Conservation (phyloP, 2,797 vertebrate species). For the Acrocephalus scirpaceus region DNA sequence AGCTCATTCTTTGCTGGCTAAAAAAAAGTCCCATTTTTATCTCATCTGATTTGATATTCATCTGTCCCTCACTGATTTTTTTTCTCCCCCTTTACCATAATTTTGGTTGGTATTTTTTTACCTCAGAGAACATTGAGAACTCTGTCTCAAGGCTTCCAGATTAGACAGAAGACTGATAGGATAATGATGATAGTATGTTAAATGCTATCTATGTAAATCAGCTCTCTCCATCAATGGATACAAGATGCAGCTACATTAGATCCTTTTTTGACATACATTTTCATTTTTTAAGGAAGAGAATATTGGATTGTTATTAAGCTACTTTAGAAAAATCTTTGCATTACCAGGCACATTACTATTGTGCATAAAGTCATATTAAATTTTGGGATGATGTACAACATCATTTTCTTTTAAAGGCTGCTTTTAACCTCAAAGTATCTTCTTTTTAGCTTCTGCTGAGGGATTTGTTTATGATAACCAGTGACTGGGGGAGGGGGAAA, state of each 20-base stretch:
- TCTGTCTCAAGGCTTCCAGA: conserved; percentile 76
- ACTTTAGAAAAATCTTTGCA: conserved; percentile 80
- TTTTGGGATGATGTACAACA: conserved; percentile 80
- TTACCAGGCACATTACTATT: conserved; percentile 79
- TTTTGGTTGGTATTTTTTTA: conserved; percentile 74
- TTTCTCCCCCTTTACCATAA: conserved; percentile 68
- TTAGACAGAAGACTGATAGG: conserved; percentile 85
- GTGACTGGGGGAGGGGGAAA: conserved; percentile 18
- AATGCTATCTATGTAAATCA: conserved; percentile 86
- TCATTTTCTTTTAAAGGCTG: conserved; percentile 75
- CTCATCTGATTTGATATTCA: conserved; percentile 72
- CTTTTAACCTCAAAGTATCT: conserved; percentile 74
- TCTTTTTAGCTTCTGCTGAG: conserved; percentile 70
- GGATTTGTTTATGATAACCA: conserved; percentile 71
- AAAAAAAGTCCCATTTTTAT: conserved; percentile 60
- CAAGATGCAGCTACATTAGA: conserved; percentile 82
- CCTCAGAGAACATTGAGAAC: conserved; percentile 77
- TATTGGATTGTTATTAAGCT: conserved; percentile 82
- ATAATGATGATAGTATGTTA: conserved; percentile 85
- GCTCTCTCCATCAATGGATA: conserved; percentile 82
- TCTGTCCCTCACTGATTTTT: conserved; percentile 70
- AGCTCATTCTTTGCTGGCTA: conserved; percentile 49
- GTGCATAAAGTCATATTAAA: conserved; percentile 82
- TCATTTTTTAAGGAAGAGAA: conserved; percentile 81
- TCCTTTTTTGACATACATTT: conserved; percentile 80